Evolutionary conservation across 2,113 vertebrate species (phyloP).

Genomic region (Tinamus guttatus): DNA sequence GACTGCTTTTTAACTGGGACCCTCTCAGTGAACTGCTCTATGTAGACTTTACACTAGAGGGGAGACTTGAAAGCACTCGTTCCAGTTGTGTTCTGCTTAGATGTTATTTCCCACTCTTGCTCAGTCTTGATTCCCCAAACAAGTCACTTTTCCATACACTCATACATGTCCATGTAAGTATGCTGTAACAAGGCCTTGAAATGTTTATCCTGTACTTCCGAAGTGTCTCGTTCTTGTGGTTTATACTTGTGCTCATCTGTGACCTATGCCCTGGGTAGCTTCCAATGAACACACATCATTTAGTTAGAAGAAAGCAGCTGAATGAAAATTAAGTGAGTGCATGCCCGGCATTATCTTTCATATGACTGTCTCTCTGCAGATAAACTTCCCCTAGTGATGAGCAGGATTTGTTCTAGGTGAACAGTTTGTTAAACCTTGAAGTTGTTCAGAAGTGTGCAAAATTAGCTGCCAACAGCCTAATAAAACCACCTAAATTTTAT

Average conservation of each 20-base stretch:
- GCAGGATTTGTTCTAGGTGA: not conserved
- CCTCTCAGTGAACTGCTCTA: not conserved
- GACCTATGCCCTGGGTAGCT: not conserved
- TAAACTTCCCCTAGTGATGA: not conserved
- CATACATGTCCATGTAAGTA: not conserved
- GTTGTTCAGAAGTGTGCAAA: not conserved
- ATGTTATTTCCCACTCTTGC: not conserved
- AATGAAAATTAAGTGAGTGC: not conserved
- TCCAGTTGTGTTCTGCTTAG: not conserved
- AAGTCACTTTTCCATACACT: not conserved
- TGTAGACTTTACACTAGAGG: not conserved
- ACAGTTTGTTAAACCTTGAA: not conserved
- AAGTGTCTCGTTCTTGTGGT: not conserved
- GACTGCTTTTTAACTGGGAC: not conserved
- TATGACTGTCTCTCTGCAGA: not conserved
- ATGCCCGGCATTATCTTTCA: not conserved
- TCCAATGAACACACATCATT: not conserved
- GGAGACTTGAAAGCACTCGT: accelerated
- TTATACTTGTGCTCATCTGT: not conserved
- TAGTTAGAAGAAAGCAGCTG: not conserved
- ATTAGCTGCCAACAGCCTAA: not conserved
- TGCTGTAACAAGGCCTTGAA: not conserved
- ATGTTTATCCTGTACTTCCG: not conserved
- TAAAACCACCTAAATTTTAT: not conserved
- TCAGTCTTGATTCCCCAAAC: not conserved